phyloP scores from a whole-genome alignment of 2,888 invertebrate species.

The Stegophylla sp. region DNA sequence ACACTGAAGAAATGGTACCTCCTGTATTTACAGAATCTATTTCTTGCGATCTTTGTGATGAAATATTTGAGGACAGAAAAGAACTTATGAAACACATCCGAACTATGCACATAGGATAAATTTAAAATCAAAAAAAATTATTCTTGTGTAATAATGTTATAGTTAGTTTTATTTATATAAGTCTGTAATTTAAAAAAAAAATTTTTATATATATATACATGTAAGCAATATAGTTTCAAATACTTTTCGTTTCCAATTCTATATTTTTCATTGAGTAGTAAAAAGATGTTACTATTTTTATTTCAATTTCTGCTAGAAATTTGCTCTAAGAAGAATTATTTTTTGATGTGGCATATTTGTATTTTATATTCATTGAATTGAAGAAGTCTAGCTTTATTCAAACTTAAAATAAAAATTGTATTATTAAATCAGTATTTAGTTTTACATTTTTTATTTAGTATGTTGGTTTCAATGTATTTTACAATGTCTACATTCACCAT shows the following conservation, averaged over 20 bases:
- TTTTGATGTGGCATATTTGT: not conserved
- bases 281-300: conserved; percentile 43
- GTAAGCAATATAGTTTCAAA: not conserved
- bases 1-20: conserved; percentile 34
- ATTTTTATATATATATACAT: no score
- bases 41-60: conserved; percentile 84
- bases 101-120: conserved; percentile 53
- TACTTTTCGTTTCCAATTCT: conserved; percentile 1
- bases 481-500: no score
- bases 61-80: conserved; percentile 75
- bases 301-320: not conserved
- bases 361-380: not conserved
- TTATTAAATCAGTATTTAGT: not conserved
- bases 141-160: not conserved
- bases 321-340: not conserved
- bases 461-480: not conserved
- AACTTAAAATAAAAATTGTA: no score
- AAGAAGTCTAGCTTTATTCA: not conserved
- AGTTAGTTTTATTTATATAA: not conserved
- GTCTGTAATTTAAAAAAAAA: no score
- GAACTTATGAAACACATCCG: conserved; percentile 76
- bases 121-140: not conserved
- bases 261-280: not conserved
- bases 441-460: not conserved
- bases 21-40: conserved; percentile 62